Evolutionary conservation across 2,797 vertebrate genomes (phyloP), one percentile per base, ranked within the genome.

Genomic region (Poeciliopsis paucimaculata): DNA sequence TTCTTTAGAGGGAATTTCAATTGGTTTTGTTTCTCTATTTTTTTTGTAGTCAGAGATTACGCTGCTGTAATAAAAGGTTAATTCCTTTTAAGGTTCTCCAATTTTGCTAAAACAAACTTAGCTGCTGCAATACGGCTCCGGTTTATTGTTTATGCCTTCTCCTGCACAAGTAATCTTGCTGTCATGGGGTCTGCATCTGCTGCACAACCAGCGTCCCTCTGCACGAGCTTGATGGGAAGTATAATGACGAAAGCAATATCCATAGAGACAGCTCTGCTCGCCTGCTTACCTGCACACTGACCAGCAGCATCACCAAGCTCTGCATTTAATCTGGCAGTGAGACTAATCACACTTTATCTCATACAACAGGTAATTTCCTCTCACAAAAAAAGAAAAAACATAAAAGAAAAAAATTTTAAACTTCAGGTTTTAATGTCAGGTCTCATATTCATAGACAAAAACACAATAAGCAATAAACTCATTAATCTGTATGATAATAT

Each of bases 231-330:
- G 79, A 91, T 89, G 64, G 84, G 81, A 91, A 89, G 88, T 45
- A 83, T 87, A 90, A 89, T 94, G 94, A 95, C 92, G 93, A 90
- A 93, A 94, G 93, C 93, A 80, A 95, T 95, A 94, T 94, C 93
- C 93, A 95, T 94, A 94, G 94, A 95, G 93, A 95, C 93, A 82
- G 89, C 80, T 83, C 88, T 53, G 90, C 86, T 80, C 20, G 57
- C 82, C 79, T 73, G 87, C 85, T 81, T 75, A 87, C 77, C 73
- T 70, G 76, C 77, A 75, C 79, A 90, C 80, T 84, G 88, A 86
- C 87, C 91, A 85, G 55, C 49, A 81, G 39, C 73, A 71, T 86
- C 89, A 78, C 51, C 39, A 74, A 86, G 86, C 57, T 73, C 76
- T 75, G 75, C 55, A 39, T 75, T 72, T 66, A 57, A 82, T 46